Conservation (phyloP, 1,140 invertebrate genomes). For the Archivesica marissinica region DNA sequence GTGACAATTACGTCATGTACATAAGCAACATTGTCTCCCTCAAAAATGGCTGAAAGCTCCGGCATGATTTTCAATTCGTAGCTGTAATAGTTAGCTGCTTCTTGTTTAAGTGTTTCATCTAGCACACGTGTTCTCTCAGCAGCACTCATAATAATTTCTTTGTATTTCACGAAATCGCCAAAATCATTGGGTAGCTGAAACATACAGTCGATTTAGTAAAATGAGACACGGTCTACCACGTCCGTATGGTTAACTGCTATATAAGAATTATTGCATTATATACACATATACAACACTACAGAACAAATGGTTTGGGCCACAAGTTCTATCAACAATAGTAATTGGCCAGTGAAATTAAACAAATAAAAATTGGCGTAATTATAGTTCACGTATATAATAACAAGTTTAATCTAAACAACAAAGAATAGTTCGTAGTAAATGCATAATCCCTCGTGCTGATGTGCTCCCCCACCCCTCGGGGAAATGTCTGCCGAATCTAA, state of each 20-base stretch:
- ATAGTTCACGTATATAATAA: too few species aligned
- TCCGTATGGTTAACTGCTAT: background rate
- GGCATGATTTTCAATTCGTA: background rate
- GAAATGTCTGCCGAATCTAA: too few species aligned
- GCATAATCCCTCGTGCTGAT: too few species aligned
- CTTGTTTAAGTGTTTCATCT: background rate
- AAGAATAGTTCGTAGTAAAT: too few species aligned
- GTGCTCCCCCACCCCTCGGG: too few species aligned
- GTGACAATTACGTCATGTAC: background rate
- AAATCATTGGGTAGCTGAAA: conserved; percentile 37
- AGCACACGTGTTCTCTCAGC: background rate
- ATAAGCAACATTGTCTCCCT: background rate
- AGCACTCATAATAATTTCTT: background rate
- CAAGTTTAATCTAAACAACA: too few species aligned
- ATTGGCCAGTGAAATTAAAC: too few species aligned
- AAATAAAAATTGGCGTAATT: too few species aligned
- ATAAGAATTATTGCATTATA: background rate
- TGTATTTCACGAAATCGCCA: conserved; percentile 38
- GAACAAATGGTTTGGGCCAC: background rate
- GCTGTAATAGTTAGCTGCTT: background rate
- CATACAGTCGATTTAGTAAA: background rate
- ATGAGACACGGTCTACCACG: background rate
- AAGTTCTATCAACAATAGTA: background rate
- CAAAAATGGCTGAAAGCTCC: background rate
- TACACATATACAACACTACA: background rate